These are phyloP conservation scores for Drosophila quasianomalipes DNA, from an alignment of 2,888 invertebrate genomes.

Conservation along the genomic window DNA sequence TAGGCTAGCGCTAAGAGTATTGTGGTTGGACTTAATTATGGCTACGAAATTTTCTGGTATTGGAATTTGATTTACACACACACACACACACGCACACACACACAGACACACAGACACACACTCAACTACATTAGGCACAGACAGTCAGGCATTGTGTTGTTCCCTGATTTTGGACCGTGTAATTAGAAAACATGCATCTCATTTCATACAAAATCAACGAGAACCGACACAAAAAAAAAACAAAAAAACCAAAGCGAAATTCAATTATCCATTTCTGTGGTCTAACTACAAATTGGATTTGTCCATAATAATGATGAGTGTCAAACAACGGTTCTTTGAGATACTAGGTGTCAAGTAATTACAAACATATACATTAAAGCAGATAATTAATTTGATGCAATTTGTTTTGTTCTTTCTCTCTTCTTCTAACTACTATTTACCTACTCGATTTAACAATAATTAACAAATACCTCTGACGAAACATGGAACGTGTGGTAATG, in stretches of 20 bases:
- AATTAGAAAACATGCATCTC: slow-evolving; percentile 30
- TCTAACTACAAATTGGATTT: background rate
- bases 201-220: slow-evolving; percentile 6
- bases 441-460: background rate
- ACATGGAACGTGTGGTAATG: slow-evolving; percentile 17
- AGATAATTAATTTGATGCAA: slow-evolving; percentile 53
- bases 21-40: slow-evolving; percentile 24
- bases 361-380: slow-evolving; percentile 7
- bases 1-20: slow-evolving; percentile 1
- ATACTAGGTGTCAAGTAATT: background rate
- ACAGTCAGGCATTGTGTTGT: background rate
- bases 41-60: slow-evolving; percentile 41
- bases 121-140: background rate
- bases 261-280: slow-evolving; percentile 19
- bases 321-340: background rate
- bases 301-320: too few species aligned
- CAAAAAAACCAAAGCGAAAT: background rate
- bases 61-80: slow-evolving; percentile 34
- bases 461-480: slow-evolving; percentile 21
- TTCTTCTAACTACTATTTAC: slow-evolving; percentile 25
- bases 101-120: background rate
- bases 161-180: slow-evolving; percentile 14
- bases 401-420: slow-evolving; percentile 51
- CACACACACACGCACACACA: background rate
- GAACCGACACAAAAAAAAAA: background rate